phyloP scores from a whole-genome alignment of 2,888 invertebrate species.

The Rotaria macrura region DNA sequence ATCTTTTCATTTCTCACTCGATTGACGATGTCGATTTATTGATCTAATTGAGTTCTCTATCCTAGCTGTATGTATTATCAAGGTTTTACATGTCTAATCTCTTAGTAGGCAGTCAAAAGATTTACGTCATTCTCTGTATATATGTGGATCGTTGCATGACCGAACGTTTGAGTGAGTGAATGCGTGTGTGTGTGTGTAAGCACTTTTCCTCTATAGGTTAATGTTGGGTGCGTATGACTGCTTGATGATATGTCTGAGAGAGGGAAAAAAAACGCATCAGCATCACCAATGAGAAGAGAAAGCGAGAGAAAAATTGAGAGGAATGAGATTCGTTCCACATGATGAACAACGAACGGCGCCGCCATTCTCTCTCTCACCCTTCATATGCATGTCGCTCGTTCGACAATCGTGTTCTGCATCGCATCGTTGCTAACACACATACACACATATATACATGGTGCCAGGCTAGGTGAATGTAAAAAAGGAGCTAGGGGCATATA shows the following conservation, averaged over 20 bases:
- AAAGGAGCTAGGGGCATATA: neutral
- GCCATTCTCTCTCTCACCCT: neutral
- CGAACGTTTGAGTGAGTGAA: neutral
- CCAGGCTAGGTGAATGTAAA: neutral
- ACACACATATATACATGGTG: neutral
- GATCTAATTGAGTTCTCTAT: neutral
- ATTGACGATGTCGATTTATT: neutral
- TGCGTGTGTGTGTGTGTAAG: neutral
- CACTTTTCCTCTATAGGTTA: neutral
- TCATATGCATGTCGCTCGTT: neutral
- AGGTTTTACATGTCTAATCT: constrained; percentile 8
- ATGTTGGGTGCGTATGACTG: neutral
- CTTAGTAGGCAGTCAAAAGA: neutral
- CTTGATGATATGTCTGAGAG: constrained; percentile 11
- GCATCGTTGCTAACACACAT: neutral
- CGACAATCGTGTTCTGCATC: neutral
- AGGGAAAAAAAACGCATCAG: neutral
- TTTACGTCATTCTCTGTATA: neutral
- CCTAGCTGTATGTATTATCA: neutral
- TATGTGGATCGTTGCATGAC: neutral
- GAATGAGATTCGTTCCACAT: constrained; percentile 16
- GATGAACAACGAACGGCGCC: constrained; percentile 20
- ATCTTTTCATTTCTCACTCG: neutral
- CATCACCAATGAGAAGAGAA: neutral
- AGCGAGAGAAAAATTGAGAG: neutral